These are phyloP conservation scores for Gambelia wislizenii DNA, from an alignment of 2,797 vertebrate genomes.

Conservation along the genomic window DNA sequence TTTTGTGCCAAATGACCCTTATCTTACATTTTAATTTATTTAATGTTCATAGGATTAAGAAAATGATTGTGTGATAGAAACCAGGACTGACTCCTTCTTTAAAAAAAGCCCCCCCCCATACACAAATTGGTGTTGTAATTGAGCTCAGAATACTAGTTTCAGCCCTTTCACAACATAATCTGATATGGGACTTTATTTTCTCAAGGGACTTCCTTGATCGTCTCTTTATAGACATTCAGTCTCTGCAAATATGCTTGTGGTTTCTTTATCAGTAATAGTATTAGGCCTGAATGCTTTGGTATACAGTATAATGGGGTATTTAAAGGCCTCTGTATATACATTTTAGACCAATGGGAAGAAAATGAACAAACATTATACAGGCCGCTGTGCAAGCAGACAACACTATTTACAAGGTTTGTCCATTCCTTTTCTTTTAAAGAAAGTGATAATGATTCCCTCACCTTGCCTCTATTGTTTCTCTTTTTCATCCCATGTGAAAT, in stretches of 20 bases:
- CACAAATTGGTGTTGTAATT: constrained; percentile 62
- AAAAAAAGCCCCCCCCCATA: background rate
- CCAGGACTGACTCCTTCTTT: constrained; percentile 67
- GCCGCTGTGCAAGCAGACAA: constrained; percentile 49
- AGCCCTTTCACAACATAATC: constrained; percentile 73
- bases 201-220: constrained; percentile 76
- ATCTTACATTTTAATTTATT: constrained; percentile 74
- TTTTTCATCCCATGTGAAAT: constrained; percentile 60
- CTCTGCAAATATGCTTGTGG: constrained; percentile 79
- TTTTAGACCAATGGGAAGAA: constrained; percentile 59
- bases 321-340: constrained; percentile 62
- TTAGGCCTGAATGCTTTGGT: constrained; percentile 71
- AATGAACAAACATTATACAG: constrained; percentile 45
- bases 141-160: constrained; percentile 66
- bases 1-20: constrained; percentile 68
- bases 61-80: constrained; percentile 71
- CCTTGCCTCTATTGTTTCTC: constrained; percentile 35
- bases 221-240: constrained; percentile 75
- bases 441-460: constrained; percentile 27
- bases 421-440: constrained; percentile 42
- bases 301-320: constrained; percentile 64
- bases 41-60: constrained; percentile 72
- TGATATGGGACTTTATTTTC: constrained; percentile 74
- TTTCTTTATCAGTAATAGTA: constrained; percentile 77
- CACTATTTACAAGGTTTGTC: constrained; percentile 41